Evolutionary conservation across 2,888 invertebrate species (phyloP), one percentile per base, ranked within the genome.

Genomic region (Pasiphila rectangulata): DNA sequence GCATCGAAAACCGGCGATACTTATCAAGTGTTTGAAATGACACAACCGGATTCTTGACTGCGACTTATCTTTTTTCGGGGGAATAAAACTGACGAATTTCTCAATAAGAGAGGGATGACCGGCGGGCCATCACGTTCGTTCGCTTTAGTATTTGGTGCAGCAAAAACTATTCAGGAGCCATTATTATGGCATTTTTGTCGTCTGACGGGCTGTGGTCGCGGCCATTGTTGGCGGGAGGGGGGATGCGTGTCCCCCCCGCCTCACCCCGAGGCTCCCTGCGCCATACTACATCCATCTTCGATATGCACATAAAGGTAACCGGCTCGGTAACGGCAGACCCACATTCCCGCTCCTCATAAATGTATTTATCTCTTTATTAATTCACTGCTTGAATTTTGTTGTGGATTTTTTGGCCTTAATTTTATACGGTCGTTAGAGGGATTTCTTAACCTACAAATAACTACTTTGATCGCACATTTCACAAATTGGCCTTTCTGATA

Each of bases 131-230:
- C 86, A 88, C 87, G 87, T 87, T 82, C 69, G 65, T 75, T 69
- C 71, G 73, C 67, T 72, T 75, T 75, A 51, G 79, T 86, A 88
- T 88, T 87, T 85, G 85, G 86, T 85, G 80, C 82, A 82, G 88
- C 79, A 88, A 88, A 87, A 87, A 88, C 83, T 83, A 83, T 86
- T 87, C 81, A 74, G 81, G 81, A 77, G 70, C 82, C 87, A 87
- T 88, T 86, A 87, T 87, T 84, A 89, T 89, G 83, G 89, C 89
- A 89, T 89, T 89, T 89, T 89, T 89, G 89, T 89, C 89, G 87
- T 86, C 86, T 89, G 86, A 84, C 83, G 83, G 83, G 79, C 75
- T 76, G 78, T 80, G 77, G 82, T 77, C 79, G 85, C 84, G 82
- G 84, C 87, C 87, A 83, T 88, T 82, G 82, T 73, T 66, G 71